phyloP scores from a whole-genome alignment of 2,888 invertebrate genomes.

The Ephialtes manifestator region DNA sequence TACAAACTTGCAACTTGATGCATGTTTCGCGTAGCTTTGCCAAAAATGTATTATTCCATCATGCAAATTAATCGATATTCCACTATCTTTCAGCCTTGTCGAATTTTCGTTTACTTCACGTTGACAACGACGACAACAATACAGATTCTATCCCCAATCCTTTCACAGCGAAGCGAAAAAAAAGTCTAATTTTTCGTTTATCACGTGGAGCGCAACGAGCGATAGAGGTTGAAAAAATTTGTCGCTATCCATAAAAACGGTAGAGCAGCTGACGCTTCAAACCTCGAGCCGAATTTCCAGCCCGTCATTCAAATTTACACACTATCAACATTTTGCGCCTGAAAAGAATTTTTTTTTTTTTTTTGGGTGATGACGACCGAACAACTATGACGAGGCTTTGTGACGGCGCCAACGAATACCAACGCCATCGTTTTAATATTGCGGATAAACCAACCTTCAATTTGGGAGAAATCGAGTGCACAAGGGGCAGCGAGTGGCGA shows the following conservation, averaged over 20 bases:
- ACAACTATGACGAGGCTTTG: constrained; percentile 23
- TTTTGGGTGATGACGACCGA: constrained; percentile 6
- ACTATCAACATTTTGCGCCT: not conserved
- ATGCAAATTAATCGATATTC: constrained; percentile 15
- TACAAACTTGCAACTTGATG: not conserved
- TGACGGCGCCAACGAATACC: constrained; percentile 31
- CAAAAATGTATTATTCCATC: not conserved
- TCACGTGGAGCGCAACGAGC: not conserved
- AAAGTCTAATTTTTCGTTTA: not conserved
- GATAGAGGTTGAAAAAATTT: not conserved
- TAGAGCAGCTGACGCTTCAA: not conserved
- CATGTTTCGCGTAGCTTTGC: not conserved
- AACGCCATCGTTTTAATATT: constrained; percentile 45
- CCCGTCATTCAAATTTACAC: not conserved
- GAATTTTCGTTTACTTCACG: constrained; percentile 10
- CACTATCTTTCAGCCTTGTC: not conserved
- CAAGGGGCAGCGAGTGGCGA: constrained; percentile 15
- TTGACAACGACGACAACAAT: constrained; percentile 1
- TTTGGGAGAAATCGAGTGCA: constrained; percentile 56
- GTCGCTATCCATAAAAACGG: not conserved
- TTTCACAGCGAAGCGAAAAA: not conserved
- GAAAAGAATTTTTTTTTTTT: not conserved
- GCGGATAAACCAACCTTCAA: constrained; percentile 70
- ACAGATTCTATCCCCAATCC: not conserved
- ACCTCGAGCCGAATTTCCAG: not conserved